Percentiles rank a stretch among this genome's conserved stretches.
Evolutionary conservation across 2,888 invertebrate genomes (phyloP).

Genomic region (Andricus quercusramuli): DNA sequence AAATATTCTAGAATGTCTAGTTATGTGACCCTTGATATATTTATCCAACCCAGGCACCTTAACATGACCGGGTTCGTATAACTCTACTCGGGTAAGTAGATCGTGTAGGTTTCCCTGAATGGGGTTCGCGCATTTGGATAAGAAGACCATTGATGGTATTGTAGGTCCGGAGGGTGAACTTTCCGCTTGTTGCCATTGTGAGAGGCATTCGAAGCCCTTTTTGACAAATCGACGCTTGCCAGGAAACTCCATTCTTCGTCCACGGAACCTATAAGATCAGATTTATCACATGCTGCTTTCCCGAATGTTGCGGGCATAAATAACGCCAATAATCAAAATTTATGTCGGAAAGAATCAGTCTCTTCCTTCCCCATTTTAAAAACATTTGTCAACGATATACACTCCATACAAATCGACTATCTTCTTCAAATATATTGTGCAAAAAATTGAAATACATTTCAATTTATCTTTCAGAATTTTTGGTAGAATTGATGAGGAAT

Average conservation of each 20-base stretch:
- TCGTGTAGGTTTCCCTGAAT: constrained; percentile 73
- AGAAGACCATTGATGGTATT: constrained; percentile 72
- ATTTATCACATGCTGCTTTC: constrained; percentile 69
- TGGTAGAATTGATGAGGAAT: not conserved
- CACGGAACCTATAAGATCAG: constrained; percentile 63
- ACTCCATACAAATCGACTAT: too few relatives aligned
- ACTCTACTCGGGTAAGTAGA: constrained; percentile 71
- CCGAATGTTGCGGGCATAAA: constrained; percentile 22
- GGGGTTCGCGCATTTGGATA: constrained; percentile 59
- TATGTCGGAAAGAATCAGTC: constrained; percentile 35
- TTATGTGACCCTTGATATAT: constrained; percentile 62
- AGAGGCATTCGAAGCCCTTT: constrained; percentile 74
- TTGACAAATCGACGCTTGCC: constrained; percentile 77
- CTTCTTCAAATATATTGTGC: too few relatives aligned
- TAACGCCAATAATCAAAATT: constrained; percentile 42
- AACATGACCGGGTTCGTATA: constrained; percentile 62
- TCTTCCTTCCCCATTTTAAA: not conserved
- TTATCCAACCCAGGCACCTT: constrained; percentile 69
- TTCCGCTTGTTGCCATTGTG: constrained; percentile 76
- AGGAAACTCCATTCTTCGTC: constrained; percentile 72
- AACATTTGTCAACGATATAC: not conserved
- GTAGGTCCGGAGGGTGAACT: constrained; percentile 71
- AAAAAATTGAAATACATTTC: not conserved
- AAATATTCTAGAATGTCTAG: not conserved
- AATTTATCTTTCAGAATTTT: not conserved